A percentile compares a stretch with the other conserved stretches of the same genome.
phyloP scores from a whole-genome alignment of 2,113 vertebrate genomes.

The human region DNA sequence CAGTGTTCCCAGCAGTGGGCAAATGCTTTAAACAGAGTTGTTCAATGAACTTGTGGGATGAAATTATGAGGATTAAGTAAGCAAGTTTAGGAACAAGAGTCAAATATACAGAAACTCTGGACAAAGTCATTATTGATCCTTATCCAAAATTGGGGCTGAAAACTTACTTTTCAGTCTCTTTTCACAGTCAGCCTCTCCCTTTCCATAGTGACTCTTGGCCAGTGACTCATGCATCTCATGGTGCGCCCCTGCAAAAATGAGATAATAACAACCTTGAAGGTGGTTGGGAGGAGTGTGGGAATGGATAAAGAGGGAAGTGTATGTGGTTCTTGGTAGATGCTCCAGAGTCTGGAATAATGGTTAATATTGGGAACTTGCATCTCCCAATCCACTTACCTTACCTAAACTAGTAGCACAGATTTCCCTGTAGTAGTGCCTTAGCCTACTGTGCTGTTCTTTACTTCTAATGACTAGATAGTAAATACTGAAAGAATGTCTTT shows the following conservation, averaged over 20 bases:
- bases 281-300: background rate
- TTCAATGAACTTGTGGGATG: background rate
- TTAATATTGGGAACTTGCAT: background rate
- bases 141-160: background rate
- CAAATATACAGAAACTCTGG: background rate
- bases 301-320: background rate
- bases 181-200: background rate
- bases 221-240: background rate
- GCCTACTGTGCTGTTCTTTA: background rate
- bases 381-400: background rate
- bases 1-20: background rate
- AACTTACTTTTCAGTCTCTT: background rate
- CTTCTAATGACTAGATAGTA: background rate
- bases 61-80: constrained; percentile 13
- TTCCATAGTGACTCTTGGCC: background rate
- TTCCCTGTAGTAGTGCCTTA: background rate
- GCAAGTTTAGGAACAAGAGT: background rate
- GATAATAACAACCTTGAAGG: background rate
- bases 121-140: background rate
- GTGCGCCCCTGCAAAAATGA: background rate
- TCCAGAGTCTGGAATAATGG: background rate
- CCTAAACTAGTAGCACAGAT: background rate
- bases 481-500: background rate
- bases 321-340: background rate
- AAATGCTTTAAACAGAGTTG: background rate